Percentiles rank a stretch among this genome's conserved stretches.
phyloP scores from a whole-genome alignment of 2,797 vertebrate species.

The Myiothlypis coronata region DNA sequence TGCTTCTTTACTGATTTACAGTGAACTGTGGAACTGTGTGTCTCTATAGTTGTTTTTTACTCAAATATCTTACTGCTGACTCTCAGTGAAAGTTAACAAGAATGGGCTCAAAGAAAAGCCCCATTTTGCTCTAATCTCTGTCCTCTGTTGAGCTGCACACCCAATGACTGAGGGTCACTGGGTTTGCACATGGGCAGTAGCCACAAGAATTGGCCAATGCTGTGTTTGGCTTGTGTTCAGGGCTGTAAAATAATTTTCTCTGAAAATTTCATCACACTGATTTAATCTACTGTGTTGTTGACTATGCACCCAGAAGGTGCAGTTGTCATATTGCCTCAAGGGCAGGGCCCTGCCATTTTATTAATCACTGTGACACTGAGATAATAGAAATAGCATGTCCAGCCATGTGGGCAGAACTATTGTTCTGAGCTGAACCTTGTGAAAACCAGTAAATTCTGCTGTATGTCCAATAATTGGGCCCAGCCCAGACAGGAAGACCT shows the following conservation, averaged over 20 bases:
- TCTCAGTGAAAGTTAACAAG: background rate
- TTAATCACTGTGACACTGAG: background rate
- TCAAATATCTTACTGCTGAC: background rate
- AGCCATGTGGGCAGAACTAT: background rate
- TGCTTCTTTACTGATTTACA: background rate
- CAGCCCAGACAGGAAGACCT: background rate
- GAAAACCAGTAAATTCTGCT: background rate
- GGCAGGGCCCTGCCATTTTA: background rate
- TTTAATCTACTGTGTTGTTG: background rate
- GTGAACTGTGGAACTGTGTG: background rate
- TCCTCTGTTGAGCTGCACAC: background rate
- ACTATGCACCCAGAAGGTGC: background rate
- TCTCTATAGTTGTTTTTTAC: background rate
- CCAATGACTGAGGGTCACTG: background rate
- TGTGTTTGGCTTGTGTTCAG: background rate
- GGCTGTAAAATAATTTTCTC: constrained; percentile 3
- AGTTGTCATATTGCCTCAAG: background rate
- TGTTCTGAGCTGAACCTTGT: background rate
- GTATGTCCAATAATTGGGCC: background rate
- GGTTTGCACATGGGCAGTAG: background rate
- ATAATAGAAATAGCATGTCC: background rate
- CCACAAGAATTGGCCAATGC: background rate
- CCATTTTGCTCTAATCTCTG: background rate
- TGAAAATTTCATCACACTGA: background rate
- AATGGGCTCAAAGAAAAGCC: background rate